phyloP scores from a whole-genome alignment of 2,888 invertebrate genomes.

The Metellina segmentata region DNA sequence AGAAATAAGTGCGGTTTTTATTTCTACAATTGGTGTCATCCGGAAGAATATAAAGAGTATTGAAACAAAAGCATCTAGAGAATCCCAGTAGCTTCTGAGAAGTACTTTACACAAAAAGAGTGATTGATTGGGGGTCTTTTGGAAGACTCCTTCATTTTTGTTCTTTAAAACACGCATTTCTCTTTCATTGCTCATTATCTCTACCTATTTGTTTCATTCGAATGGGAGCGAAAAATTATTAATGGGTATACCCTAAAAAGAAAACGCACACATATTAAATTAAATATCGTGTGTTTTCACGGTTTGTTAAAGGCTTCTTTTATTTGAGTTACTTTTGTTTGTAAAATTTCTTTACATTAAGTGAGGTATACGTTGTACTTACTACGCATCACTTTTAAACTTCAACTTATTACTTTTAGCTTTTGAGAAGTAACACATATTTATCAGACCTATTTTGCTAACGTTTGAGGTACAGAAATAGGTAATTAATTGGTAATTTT shows the following conservation, averaged over 20 bases:
- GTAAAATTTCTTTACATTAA: slow-evolving; percentile 12
- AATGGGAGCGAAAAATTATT: background rate
- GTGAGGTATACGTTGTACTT: background rate
- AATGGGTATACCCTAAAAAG: background rate
- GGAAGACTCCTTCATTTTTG: background rate
- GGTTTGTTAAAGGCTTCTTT: background rate
- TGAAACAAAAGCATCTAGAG: background rate
- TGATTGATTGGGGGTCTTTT: background rate
- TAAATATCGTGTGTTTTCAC: background rate
- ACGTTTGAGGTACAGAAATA: too few species aligned
- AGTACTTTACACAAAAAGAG: background rate
- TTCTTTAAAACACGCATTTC: background rate
- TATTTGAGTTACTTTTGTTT: background rate
- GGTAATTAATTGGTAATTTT: too few species aligned
- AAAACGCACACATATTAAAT: background rate
- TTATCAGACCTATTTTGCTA: too few species aligned
- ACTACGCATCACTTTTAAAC: background rate
- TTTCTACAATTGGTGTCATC: background rate
- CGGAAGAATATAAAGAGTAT: background rate
- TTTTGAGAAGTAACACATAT: too few species aligned
- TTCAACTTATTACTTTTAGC: background rate
- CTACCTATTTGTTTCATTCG: background rate
- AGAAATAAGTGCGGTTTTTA: background rate
- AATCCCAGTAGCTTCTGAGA: background rate
- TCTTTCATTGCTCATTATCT: background rate